phyloP scores from a whole-genome alignment of 2,113 vertebrate genomes.

The Podilymbus podiceps region DNA sequence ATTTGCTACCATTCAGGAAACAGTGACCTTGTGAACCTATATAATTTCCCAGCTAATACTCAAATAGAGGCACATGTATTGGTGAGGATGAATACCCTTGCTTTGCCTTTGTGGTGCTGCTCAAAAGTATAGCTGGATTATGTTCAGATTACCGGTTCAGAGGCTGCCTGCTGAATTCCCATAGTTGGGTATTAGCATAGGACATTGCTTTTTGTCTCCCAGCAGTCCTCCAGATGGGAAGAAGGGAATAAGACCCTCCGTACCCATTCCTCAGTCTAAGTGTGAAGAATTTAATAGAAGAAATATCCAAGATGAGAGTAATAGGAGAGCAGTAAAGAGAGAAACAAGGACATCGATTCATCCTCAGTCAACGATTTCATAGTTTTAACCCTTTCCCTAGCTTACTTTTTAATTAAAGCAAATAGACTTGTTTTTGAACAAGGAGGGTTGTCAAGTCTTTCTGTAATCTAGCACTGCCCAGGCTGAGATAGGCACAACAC shows the following conservation, averaged over 20 bases:
- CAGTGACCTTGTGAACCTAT: neutral
- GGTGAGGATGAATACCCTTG: neutral
- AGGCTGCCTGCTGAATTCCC: conserved; percentile 1
- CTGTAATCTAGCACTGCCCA: neutral
- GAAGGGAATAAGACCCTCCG: neutral
- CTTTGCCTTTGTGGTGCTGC: neutral
- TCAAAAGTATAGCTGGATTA: neutral
- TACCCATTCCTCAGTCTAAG: neutral
- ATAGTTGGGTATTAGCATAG: neutral
- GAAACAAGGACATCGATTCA: neutral
- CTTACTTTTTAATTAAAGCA: conserved; percentile 12
- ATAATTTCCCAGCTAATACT: neutral
- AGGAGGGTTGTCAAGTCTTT: conserved; percentile 6
- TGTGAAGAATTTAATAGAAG: neutral
- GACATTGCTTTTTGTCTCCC: neutral
- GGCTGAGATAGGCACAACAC: neutral
- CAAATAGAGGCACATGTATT: neutral
- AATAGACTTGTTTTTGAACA: neutral
- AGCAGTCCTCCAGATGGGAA: neutral
- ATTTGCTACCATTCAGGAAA: neutral
- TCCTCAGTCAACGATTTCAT: neutral
- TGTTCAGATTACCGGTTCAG: neutral
- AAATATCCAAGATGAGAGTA: neutral
- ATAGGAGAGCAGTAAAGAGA: neutral
- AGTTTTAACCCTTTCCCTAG: neutral